Conservation (phyloP, 2,113 vertebrate species). For the Heptranchias perlo region DNA sequence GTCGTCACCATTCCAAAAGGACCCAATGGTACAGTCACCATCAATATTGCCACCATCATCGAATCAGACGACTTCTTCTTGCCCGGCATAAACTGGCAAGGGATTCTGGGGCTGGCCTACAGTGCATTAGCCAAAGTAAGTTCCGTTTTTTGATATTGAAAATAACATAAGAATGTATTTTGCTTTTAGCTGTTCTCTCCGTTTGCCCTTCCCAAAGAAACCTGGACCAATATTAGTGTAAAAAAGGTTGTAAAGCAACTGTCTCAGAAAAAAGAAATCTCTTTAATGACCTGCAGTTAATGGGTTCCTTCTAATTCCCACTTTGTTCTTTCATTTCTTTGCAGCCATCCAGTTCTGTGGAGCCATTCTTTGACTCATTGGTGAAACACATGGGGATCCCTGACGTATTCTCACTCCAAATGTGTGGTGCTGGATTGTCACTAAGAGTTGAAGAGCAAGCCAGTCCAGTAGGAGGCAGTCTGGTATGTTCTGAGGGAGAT, state of each 20-base stretch:
- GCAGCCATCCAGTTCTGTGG: constrained; percentile 86
- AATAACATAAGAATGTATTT: background rate
- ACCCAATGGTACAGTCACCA: constrained; percentile 62
- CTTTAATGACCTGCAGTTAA: background rate
- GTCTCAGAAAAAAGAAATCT: background rate
- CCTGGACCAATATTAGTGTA: too few relatives aligned
- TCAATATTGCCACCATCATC: constrained; percentile 84
- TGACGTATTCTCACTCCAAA: constrained; percentile 90
- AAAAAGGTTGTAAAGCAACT: background rate
- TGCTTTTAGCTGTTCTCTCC: background rate
- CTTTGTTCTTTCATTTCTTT: constrained; percentile 40
- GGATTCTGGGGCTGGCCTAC: constrained; percentile 90
- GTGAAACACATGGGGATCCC: constrained; percentile 78
- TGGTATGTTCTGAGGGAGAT: constrained; percentile 72
- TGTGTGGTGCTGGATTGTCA: constrained; percentile 82
- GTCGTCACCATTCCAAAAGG: constrained; percentile 72
- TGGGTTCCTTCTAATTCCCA: background rate
- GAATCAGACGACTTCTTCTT: constrained; percentile 87
- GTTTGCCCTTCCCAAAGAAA: background rate
- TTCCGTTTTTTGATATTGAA: background rate
- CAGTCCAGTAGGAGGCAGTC: constrained; percentile 75
- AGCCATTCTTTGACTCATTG: constrained; percentile 89
- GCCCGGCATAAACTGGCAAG: constrained; percentile 84
- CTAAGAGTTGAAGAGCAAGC: constrained; percentile 51
- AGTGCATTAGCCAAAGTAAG: constrained; percentile 78